Conservation (phyloP, 2,113 vertebrate genomes). For the cat (Felis catus) region F.catus_Fca126_mat1.0 CM031415.1:16704501-16705000, state of each 20-base stretch:
- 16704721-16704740: too few species aligned
- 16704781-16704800: too few species aligned
- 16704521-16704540: neutral
- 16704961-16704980: neutral
- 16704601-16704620: neutral
- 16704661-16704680: neutral
- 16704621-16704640: neutral
- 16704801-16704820: too few species aligned
- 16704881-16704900: too few species aligned
- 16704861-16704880: too few species aligned
- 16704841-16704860: too few species aligned
- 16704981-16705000: neutral
- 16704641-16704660: neutral
- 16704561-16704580: neutral
- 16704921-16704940: neutral
- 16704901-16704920: neutral
- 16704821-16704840: too few species aligned
- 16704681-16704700: neutral
- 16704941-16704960: neutral
- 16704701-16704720: too few species aligned
- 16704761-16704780: rapidly evolving
- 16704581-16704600: neutral
- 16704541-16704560: neutral
- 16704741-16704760: too few species aligned
- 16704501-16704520: neutral